Percentiles rank a stretch among this genome's conserved stretches.
Conservation (phyloP, 2,797 vertebrate genomes). For the Onychomys leucogaster region DNA sequence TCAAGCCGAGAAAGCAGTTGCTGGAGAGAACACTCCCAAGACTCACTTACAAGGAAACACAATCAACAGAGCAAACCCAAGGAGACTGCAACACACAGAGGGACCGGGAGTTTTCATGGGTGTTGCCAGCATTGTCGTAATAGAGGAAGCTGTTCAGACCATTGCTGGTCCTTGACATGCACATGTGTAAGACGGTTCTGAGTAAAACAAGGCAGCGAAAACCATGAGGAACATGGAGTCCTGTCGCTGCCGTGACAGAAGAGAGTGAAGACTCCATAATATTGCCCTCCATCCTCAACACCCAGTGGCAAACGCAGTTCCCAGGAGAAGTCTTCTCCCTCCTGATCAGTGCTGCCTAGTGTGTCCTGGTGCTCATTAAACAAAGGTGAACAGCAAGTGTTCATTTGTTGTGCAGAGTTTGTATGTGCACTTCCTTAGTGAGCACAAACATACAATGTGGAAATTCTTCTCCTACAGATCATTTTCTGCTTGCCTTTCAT, state of each 20-base stretch:
- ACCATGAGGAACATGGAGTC: background rate
- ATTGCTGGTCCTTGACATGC: background rate
- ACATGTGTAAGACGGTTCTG: background rate
- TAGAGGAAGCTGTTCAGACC: slow-evolving; percentile 29
- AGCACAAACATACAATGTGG: background rate
- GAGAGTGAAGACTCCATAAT: background rate
- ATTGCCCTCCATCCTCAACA: background rate
- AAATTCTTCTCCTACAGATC: background rate
- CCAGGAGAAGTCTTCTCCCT: background rate
- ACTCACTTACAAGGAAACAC: slow-evolving; percentile 58
- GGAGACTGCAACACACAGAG: slow-evolving; percentile 17
- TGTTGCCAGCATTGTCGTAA: slow-evolving; percentile 37
- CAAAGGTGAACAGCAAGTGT: background rate
- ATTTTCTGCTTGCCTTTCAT: background rate
- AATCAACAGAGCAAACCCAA: slow-evolving; percentile 50
- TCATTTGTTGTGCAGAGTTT: slow-evolving; percentile 16
- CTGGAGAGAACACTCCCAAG: slow-evolving; percentile 61
- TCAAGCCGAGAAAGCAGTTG: slow-evolving; percentile 40
- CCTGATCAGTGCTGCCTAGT: background rate
- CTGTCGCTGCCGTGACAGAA: background rate
- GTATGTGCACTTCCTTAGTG: slow-evolving; percentile 4
- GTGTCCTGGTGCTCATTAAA: background rate
- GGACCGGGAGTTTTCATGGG: slow-evolving; percentile 56
- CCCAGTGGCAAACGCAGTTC: background rate
- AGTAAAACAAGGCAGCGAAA: slow-evolving; percentile 22